Conservation (phyloP, 2,888 invertebrate genomes). For the Polylopha cassiicola region DNA sequence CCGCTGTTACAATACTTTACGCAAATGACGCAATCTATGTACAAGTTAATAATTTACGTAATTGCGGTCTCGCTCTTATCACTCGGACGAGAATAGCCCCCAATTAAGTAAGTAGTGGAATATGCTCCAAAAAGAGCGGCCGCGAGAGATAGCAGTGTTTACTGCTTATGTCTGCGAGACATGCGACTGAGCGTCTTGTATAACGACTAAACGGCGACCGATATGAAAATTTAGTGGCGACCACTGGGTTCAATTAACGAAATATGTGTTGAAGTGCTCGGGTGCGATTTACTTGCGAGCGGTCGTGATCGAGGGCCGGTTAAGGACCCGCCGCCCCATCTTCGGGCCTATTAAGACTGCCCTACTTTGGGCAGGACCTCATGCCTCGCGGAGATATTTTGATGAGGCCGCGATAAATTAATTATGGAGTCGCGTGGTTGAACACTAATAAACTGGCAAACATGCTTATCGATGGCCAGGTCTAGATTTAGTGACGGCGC, state of each 20-base stretch:
- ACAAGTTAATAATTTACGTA: slow-evolving; percentile 12
- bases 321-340: slow-evolving; percentile 27
- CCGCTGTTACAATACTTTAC: slow-evolving; percentile 23
- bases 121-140: slow-evolving; percentile 3
- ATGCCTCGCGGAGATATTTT: slow-evolving; percentile 60
- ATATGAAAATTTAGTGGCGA: slow-evolving; percentile 31
- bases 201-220: slow-evolving; percentile 27
- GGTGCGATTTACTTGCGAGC: slow-evolving; percentile 9
- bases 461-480: slow-evolving; percentile 51
- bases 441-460: slow-evolving; percentile 52
- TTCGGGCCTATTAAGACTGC: slow-evolving; percentile 25
- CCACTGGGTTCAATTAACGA: slow-evolving; percentile 28
- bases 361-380: slow-evolving; percentile 50
- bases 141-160: slow-evolving; percentile 11
- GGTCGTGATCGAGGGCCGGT: slow-evolving; percentile 24
- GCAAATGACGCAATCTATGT: slow-evolving; percentile 9
- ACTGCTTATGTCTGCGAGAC: slow-evolving; percentile 34
- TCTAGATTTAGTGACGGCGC: slow-evolving; percentile 36
- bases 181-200: slow-evolving; percentile 34
- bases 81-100: slow-evolving; percentile 1
- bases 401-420: slow-evolving; percentile 67
- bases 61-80: slow-evolving; percentile 1
- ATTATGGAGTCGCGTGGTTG: slow-evolving; percentile 48
- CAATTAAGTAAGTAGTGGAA: slow-evolving; percentile 2
- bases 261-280: slow-evolving; percentile 26